These are phyloP conservation scores for Buteo buteo DNA, from an alignment of 2,113 vertebrate species.

Conservation along the genomic window DNA sequence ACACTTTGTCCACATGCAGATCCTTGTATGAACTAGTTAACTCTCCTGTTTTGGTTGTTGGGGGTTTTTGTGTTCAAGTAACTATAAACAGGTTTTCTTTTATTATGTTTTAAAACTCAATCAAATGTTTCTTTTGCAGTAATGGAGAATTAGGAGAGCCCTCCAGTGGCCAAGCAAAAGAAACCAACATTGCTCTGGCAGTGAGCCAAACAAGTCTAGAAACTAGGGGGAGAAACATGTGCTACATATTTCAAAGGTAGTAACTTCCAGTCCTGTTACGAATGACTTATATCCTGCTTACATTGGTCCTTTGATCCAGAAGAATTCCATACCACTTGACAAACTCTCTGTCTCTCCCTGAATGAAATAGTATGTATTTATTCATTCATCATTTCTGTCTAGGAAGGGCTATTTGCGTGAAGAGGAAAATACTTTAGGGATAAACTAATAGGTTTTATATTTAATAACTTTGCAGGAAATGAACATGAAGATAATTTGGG, in stretches of 20 bases:
- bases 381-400: not conserved
- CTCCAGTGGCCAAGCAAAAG: slow-evolving; percentile 29
- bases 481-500: not conserved
- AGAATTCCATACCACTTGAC: not conserved
- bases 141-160: slow-evolving; percentile 38
- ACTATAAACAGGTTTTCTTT: not conserved
- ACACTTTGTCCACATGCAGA: not conserved
- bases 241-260: not conserved
- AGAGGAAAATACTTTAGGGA: not conserved
- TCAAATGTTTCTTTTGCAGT: not conserved
- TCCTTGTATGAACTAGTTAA: not conserved
- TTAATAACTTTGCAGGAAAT: not conserved
- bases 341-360: not conserved
- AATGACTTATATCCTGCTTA: not conserved
- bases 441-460: not conserved
- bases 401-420: not conserved
- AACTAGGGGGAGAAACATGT: not conserved
- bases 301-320: not conserved
- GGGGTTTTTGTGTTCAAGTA: not conserved
- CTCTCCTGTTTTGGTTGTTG: not conserved
- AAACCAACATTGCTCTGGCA: not conserved
- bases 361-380: not conserved
- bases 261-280: not conserved
- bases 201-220: not conserved
- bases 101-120: not conserved